These are phyloP conservation scores for Reticulitermes lucifugus DNA, from an alignment of 2,888 invertebrate species.

Conservation along the genomic window DNA sequence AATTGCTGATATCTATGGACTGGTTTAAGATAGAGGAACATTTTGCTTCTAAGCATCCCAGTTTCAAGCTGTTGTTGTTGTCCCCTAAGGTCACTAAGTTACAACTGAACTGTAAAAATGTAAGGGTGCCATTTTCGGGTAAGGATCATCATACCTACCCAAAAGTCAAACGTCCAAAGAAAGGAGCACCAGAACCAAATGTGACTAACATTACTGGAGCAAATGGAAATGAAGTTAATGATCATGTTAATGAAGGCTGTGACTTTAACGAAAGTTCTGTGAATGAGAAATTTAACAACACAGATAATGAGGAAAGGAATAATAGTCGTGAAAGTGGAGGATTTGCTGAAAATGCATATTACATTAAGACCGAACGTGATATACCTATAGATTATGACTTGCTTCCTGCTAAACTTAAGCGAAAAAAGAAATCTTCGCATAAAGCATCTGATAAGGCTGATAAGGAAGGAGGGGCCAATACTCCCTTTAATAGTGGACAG, in stretches of 20 bases:
- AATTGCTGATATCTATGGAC: slow-evolving; percentile 33
- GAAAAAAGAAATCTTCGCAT: background rate
- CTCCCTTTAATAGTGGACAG: slow-evolving; percentile 28
- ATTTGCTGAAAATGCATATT: background rate
- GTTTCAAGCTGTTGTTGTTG: slow-evolving; percentile 26
- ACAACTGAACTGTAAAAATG: background rate
- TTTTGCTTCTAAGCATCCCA: slow-evolving; percentile 28
- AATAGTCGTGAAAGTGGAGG: background rate
- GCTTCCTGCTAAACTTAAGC: slow-evolving; percentile 13
- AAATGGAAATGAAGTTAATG: background rate
- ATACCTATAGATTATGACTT: slow-evolving; percentile 22
- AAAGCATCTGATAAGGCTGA: background rate
- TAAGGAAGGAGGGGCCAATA: background rate
- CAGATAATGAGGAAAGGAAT: background rate
- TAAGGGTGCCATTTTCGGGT: background rate
- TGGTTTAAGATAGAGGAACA: slow-evolving; percentile 33
- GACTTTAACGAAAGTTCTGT: background rate
- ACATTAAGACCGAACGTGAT: slow-evolving; percentile 9
- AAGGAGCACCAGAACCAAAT: background rate
- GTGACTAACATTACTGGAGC: no score
- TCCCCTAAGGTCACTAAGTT: slow-evolving; percentile 20
- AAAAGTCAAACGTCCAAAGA: background rate
- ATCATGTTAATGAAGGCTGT: background rate
- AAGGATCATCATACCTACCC: background rate
- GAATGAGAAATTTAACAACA: background rate